Base-by-base conservation (phyloP, 2,113 vertebrate species). In the Sapayoa aenigma region DNA sequence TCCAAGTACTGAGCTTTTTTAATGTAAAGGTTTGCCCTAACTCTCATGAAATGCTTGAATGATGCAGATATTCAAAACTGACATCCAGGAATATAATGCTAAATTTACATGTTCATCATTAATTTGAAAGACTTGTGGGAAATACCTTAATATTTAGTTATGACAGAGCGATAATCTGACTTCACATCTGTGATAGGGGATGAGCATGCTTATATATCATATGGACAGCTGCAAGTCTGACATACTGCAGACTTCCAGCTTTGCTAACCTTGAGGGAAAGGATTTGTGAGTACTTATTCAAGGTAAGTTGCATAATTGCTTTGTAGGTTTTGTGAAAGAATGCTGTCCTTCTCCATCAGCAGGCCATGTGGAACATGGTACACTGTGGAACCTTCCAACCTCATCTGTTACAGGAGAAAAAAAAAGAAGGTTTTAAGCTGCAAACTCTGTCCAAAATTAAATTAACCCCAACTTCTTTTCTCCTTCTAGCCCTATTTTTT, bases 131-230 rank as follows among this genome's bases (percentile, higher is more conserved):
- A 60, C 31, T 66, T 52, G 4, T 9, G 15, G 31, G 12, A 47
- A 84, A 11, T 59, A 33, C 44, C 30, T 75, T 79, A 56, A 27
- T 19, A 13, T 44, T 58, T 31, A 49, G 20, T 15, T 72, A n/a
- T 0, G 2, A 11, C 16, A 71, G 33, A 42, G 41, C 0, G 0
- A 37, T 77, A 42, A 50, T 80, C 15, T 92, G 22, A 28, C 28
- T 84, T 69, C 25, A 33, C 11, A 28, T 69, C 58, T 19, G 5
- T 56, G 53, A 25, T 21, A 28, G 44, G 18, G 42, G 1, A 24
- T 68, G 49, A 76, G 5, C 1, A 1, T 18, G 4, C 21, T 3
- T 27, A 9, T 10, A 3, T 8, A 25, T 47, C n/a, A 7, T 17
- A 21, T 49, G 31, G 19, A 31, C 42, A 87, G 42, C 56, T 83